These are phyloP conservation scores for Poliocrania exsul DNA, from an alignment of 2,797 vertebrate species.

Conservation along the genomic window DNA sequence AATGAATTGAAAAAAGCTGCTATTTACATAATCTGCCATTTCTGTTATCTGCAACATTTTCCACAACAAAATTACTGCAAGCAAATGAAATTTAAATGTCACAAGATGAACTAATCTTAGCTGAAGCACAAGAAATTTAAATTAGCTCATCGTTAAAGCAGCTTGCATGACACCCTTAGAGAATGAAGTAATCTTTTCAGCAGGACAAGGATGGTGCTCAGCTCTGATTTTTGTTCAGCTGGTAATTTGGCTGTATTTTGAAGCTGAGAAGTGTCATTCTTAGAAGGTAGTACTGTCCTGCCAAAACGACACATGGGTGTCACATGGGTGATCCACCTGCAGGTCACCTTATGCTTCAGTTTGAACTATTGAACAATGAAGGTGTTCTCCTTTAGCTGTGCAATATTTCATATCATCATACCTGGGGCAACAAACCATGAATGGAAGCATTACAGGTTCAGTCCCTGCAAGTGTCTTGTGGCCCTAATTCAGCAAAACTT, in stretches of 20 bases:
- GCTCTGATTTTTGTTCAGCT: background rate
- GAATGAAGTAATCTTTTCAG: slow-evolving; percentile 44
- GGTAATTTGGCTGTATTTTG: background rate
- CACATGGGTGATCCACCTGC: background rate
- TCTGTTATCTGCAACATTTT: slow-evolving; percentile 52
- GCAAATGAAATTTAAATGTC: slow-evolving; percentile 66
- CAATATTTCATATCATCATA: background rate
- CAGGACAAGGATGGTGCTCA: background rate
- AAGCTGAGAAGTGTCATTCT: background rate
- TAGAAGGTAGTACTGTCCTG: background rate
- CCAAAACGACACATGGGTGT: background rate
- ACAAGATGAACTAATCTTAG: slow-evolving; percentile 54
- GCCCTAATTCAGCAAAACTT: background rate
- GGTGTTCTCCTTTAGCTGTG: background rate
- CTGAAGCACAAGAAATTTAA: slow-evolving; percentile 60
- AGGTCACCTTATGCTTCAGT: background rate
- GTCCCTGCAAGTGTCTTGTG: background rate
- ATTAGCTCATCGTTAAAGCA: slow-evolving; percentile 46
- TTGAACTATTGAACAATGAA: background rate
- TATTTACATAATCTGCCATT: slow-evolving; percentile 68
- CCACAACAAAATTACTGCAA: slow-evolving; percentile 54
- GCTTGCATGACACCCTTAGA: slow-evolving; percentile 30
- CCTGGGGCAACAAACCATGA: background rate
- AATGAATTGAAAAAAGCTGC: background rate
- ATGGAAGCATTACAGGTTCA: background rate